Evolutionary conservation across 2,113 vertebrate genomes (phyloP).

Genomic region (Crotalus horridus): DNA sequence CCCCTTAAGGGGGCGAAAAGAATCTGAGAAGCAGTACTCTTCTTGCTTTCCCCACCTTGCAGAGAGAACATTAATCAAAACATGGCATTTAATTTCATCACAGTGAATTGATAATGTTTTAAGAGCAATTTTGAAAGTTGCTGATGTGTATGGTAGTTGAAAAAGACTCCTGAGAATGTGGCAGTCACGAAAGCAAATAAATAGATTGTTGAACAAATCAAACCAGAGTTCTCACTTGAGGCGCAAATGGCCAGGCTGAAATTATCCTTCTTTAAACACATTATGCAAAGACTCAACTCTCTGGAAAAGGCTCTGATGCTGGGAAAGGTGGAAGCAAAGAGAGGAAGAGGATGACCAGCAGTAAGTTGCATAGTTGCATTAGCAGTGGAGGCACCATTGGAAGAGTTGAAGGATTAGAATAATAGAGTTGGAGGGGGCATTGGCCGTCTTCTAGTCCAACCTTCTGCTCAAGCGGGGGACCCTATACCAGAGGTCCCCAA

Average conservation of each 20-base stretch:
- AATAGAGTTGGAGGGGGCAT: not conserved
- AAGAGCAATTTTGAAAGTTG: not conserved
- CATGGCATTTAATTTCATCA: not conserved
- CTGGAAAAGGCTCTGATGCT: not conserved
- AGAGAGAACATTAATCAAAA: not conserved
- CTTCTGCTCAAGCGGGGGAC: not conserved
- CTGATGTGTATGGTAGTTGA: not conserved
- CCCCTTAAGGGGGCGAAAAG: not conserved
- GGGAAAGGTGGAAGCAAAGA: not conserved
- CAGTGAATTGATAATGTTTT: not conserved
- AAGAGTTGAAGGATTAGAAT: not conserved
- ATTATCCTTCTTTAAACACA: not conserved
- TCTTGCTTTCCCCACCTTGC: not conserved
- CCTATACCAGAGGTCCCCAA: not conserved
- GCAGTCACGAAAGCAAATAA: not conserved
- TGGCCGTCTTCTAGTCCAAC: not conserved
- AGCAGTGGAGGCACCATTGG: not conserved
- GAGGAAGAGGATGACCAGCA: not conserved
- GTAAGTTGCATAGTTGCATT: not conserved
- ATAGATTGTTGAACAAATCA: not conserved
- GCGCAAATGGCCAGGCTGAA: not conserved
- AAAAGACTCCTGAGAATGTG: not conserved
- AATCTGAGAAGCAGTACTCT: not conserved
- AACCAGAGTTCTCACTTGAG: not conserved
- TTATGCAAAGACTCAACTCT: not conserved